Evolutionary conservation across 2,797 vertebrate species (phyloP).

Genomic region (Corythornis leucogaster): DNA sequence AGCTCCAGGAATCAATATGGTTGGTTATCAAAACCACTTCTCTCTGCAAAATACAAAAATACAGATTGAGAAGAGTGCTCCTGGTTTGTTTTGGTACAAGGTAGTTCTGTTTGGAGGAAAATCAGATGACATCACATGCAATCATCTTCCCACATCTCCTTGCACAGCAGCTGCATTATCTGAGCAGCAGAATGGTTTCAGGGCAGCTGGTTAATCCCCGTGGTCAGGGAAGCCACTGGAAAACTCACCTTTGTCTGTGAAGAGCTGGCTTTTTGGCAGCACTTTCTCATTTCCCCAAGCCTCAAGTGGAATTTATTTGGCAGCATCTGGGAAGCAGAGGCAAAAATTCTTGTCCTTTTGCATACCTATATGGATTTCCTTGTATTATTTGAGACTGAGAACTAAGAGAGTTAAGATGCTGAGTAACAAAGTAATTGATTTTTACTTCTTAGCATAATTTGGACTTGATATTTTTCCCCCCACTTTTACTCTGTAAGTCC

Average conservation of each 20-base stretch:
- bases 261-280: background rate
- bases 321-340: background rate
- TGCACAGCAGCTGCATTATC: background rate
- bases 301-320: background rate
- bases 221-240: background rate
- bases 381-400: background rate
- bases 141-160: background rate
- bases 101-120: background rate
- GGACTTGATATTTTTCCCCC: background rate
- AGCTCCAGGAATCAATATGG: background rate
- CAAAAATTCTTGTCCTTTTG: background rate
- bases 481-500: background rate
- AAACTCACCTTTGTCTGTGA: background rate
- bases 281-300: background rate
- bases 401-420: background rate
- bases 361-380: background rate
- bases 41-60: constrained; percentile 5
- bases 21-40: background rate
- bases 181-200: background rate
- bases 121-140: background rate
- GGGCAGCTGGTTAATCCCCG: background rate
- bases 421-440: background rate
- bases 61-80: background rate
- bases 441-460: background rate
- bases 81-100: background rate